Base-by-base conservation (phyloP, 2,113 vertebrate species). In the Sinocyclocheilus rhinocerous region DNA sequence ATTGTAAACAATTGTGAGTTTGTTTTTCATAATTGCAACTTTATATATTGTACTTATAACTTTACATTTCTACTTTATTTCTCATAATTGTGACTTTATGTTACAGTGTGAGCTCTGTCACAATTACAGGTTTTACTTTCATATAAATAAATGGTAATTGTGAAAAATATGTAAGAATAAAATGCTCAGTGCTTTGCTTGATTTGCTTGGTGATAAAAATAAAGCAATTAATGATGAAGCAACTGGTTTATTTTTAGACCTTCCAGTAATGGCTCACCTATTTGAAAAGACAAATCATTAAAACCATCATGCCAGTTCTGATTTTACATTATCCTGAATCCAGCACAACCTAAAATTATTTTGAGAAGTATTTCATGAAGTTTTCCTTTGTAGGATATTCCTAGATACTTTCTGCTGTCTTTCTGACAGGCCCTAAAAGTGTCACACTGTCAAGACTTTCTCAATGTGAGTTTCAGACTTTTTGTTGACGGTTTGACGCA, bases 331-430 rank as follows among this genome's bases (percentile, higher is more conserved):
- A 70, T n/a, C 52, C 24, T 36, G 45, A 29, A 83, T 33, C 45
- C 39, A 65, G 59, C 59, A 24, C 78, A 65, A 65, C 7, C 65
- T 82, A 7, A 69, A 82, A 39, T 50, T 69, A 70, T 83, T 83
- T 70, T n/a, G 45, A 83, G 81, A 75, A 75, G 7, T 84, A 39
- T 57, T 84, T 73, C 67, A 84, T 73, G 52, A 73, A 75, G 52
- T 72, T 75, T 36, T 6, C 63, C 45, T 48, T 4, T 39, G 76
- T 61, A 29, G 20, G 80, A 87, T 90, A 75, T 87, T 90, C 86
- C 87, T 84, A 84, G 85, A 59, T 24, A 73, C 81, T 39, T 72
- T 65, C 13, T 81, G 61, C 79, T 26, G n/a, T 67, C 61, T 84
- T 80, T 50, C 33, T 65, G 78, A 83, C 45, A 57, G 45, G 45